phyloP scores from a whole-genome alignment of 2,113 vertebrate genomes.

The Ctenomys sociabilis region DNA sequence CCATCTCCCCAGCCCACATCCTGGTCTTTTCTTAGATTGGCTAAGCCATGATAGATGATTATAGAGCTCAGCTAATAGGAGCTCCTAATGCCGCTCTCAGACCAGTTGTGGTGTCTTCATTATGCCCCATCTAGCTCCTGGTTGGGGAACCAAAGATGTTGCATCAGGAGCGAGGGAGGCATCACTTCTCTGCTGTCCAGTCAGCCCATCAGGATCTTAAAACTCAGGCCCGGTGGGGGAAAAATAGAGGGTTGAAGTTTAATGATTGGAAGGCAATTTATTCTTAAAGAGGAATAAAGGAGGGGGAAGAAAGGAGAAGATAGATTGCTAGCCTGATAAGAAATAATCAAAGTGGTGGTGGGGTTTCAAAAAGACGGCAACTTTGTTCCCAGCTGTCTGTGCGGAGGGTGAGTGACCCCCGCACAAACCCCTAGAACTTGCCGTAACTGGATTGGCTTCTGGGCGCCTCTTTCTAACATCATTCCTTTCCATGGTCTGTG shows the following conservation, averaged over 20 bases:
- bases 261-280: not conserved
- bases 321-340: not conserved
- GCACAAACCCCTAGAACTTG: not conserved
- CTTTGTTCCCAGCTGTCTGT: not conserved
- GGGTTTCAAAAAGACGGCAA: not conserved
- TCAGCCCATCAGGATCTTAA: not conserved
- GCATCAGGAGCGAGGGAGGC: not conserved
- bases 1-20: too few relatives aligned
- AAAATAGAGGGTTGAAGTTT: not conserved
- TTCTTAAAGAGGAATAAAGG: not conserved
- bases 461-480: not conserved
- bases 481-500: not conserved
- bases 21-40: not conserved
- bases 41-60: accelerated
- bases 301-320: not conserved
- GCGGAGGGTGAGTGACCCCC: not conserved
- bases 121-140: not conserved
- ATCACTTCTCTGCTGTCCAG: not conserved
- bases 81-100: not conserved
- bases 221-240: not conserved
- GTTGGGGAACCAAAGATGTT: not conserved
- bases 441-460: not conserved
- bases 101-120: not conserved
- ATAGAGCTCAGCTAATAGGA: too few relatives aligned
- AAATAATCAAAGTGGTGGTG: not conserved